Base-by-base conservation (phyloP, 1,140 invertebrate species). In the Eufriesea mexicana region DNA sequence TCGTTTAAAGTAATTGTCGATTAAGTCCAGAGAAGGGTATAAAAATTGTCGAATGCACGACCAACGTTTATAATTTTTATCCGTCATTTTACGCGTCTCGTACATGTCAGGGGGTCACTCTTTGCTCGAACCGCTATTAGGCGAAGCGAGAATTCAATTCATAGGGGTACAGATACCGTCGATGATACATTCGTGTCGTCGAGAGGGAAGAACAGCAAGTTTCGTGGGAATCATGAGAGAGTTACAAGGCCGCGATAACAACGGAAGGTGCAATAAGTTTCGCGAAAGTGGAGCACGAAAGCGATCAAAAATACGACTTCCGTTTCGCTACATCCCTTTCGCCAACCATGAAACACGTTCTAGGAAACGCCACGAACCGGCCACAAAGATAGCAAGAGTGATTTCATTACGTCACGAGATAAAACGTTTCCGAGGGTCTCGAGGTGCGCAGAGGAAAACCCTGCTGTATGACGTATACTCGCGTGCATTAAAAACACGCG, bases 401-500 rank as follows among this genome's bases (percentile, higher is more conserved):
- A 62, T 80, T 80, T 80, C 47, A 74, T 74, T 80, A 57, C 51
- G n/a, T 74, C 70, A 45, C 68, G 45, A 49, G 57, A 80, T 54
- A 23, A 80, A 74, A 62, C 42, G 23, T 64, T 64, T 61, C 45
- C 28, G 6, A 9, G 10, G 35, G 35, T 61, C 42, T 0, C 5
- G 16, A 5, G n/a, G 2, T 47, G 66, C 7, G 25, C 7, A 25
- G 47, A 47, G 25, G 42, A 45, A 9, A 47, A 14, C 2, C 4
- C 35, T 4, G 35, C 7, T 20, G 51, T 2, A 54, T 4, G 18
- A 54, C 1, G 6, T 55, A 6, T 4, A 4, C 18, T 20, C 54
- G 47, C 47, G 47, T 12, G 10, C 57, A 1, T 59, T 59, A n/a
- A 25, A 1, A 12, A 42, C 20, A 20, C 9, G 14, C 25, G 8